Base-by-base conservation (phyloP, 2,888 invertebrate genomes). In the Lepetodrilus schrolli region DNA sequence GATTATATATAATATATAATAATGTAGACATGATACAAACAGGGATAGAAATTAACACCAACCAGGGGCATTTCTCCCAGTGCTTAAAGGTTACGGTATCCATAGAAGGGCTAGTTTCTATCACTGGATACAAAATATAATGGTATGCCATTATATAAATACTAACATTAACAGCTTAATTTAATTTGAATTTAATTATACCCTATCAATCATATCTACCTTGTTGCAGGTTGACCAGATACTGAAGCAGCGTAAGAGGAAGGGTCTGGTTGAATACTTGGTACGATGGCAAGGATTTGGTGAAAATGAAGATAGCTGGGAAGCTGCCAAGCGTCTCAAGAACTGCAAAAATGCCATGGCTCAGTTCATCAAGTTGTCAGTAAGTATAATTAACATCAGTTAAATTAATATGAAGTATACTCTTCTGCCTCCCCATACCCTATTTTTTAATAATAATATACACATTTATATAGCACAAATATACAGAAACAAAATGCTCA, bases 231-330 rank as follows among this genome's bases (percentile, higher is more conserved):
- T 82, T 38, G 78, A 78, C 21, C 66, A 74, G 38, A 78, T 82
- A 21, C 51, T 80, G 13, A 73, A 78, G 34, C 78, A 81, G 70
- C 58, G 81, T 8, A 78, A 78, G 58, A 66, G 78, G 34, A 80
- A 80, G 38, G 81, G 81, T 20, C 34, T 72, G 17, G 43, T 80
- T 3, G 78, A 81, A 68, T 86, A 83, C 72, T 75, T 86, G 23
- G 83, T 86, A 13, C 75, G 84, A 49, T 86, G 86, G 86, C 79
- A 80, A 70, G 84, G 82, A 21, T 82, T 80, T 73, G 82, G 79
- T 4, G 70, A 78, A 21, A 74, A 70, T 5, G 75, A 79, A 47
- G 82, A 86, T 66, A 78, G 84, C 36, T 86, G 87, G 87, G 86
- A 86, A 74, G 79, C 84, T 36, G 75, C 76, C 4, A 74, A 74